phyloP scores from a whole-genome alignment of 2,888 invertebrate genomes.

The Mimas tiliae region DNA sequence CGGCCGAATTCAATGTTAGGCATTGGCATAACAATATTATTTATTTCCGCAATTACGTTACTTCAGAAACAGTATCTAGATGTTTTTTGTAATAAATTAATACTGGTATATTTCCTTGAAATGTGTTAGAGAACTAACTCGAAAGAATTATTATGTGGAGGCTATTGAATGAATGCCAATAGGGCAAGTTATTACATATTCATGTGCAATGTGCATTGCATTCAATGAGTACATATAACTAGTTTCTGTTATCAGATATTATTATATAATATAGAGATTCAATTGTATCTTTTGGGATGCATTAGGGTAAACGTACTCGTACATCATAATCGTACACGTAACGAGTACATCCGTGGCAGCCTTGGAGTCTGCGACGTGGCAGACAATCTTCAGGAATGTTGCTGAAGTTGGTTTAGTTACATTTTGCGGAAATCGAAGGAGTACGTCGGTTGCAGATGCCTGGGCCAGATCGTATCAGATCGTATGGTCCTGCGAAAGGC shows the following conservation, averaged over 20 bases:
- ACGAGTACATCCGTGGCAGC: no score
- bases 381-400: no score
- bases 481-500: no score
- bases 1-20: not conserved
- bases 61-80: not conserved
- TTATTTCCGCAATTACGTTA: constrained; percentile 7
- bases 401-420: no score
- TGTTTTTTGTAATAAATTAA: not conserved
- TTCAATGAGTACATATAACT: not conserved
- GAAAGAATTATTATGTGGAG: not conserved
- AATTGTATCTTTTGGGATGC: no score
- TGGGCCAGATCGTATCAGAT: no score
- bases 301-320: no score
- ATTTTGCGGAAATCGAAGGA: no score
- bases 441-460: no score
- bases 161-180: constrained; percentile 11
- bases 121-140: not conserved
- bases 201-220: not conserved
- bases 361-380: no score
- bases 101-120: not conserved
- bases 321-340: no score
- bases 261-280: not conserved
- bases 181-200: not conserved
- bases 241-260: no score
- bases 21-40: constrained; percentile 3